These are phyloP conservation scores for Gadus macrocephalus DNA, from an alignment of 2,113 vertebrate species.

Conservation along the genomic window DNA sequence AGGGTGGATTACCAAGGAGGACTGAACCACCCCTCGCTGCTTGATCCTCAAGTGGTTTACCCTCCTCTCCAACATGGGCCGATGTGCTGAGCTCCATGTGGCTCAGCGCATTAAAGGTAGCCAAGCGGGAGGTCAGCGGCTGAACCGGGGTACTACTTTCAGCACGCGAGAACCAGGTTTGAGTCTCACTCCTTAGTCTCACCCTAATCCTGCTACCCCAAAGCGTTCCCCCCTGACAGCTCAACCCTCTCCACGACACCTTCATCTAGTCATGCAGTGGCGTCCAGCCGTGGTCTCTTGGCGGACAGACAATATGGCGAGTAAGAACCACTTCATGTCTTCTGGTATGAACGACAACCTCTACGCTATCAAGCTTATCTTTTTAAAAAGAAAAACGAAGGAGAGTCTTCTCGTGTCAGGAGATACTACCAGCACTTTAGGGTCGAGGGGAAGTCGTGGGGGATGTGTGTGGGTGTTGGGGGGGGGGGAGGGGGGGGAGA, in stretches of 20 bases:
- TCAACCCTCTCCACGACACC: constrained; percentile 25
- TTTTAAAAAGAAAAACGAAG: constrained; percentile 13
- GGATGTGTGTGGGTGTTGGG: constrained; percentile 6
- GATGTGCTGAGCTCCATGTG: constrained; percentile 54
- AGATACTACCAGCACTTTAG: constrained; percentile 52
- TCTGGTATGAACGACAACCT: constrained; percentile 44
- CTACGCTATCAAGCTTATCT: constrained; percentile 51
- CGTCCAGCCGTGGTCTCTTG: constrained; percentile 28
- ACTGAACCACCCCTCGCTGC: constrained; percentile 8
- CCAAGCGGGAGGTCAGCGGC: constrained; percentile 36
- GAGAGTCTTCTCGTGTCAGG: constrained; percentile 48
- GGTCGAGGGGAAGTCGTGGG: constrained; percentile 29
- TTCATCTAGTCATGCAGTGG: constrained; percentile 55
- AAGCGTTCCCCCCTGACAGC: constrained; percentile 27
- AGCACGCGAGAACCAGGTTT: constrained; percentile 51
- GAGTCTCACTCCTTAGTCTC: constrained; percentile 21
- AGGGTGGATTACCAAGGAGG: constrained; percentile 22
- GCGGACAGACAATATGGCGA: constrained; percentile 41
- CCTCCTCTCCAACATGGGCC: constrained; percentile 45
- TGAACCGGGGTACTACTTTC: constrained; percentile 68
- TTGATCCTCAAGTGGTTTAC: constrained; percentile 28
- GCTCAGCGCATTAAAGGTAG: constrained; percentile 56
- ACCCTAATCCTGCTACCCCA: constrained; percentile 34
- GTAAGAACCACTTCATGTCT: constrained; percentile 57
- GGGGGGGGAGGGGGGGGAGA: constrained; percentile 46